These are phyloP conservation scores for Netelia inedita DNA, from an alignment of 2,888 invertebrate species.

Conservation along the genomic window DNA sequence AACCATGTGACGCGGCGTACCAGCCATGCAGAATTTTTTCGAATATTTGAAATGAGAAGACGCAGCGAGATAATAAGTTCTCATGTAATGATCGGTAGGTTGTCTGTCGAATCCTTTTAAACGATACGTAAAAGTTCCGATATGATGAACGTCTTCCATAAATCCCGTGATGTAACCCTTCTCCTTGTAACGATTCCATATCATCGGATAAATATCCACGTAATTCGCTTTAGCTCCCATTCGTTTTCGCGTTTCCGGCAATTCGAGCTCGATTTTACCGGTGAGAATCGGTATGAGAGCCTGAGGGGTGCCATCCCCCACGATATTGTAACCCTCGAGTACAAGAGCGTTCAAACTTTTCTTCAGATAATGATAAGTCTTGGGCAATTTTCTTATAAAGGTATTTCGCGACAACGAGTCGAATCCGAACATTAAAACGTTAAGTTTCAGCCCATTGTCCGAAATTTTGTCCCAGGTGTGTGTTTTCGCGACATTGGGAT, in stretches of 20 bases:
- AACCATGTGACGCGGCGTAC: constrained; percentile 91
- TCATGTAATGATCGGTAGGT: constrained; percentile 96
- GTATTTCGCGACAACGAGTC: constrained; percentile 95
- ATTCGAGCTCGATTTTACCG: constrained; percentile 93
- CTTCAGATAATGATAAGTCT: constrained; percentile 90
- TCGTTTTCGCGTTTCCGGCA: constrained; percentile 93
- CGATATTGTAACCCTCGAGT: constrained; percentile 92
- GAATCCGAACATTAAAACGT: constrained; percentile 94
- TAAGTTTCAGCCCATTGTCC: constrained; percentile 86
- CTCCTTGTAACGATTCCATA: constrained; percentile 92
- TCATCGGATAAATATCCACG: constrained; percentile 93
- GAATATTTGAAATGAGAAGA: constrained; percentile 86
- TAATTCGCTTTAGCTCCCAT: constrained; percentile 87
- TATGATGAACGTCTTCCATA: constrained; percentile 93
- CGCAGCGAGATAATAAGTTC: constrained; percentile 92
- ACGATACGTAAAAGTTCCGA: constrained; percentile 96
- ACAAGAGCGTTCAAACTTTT: constrained; percentile 88
- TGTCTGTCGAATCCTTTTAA: constrained; percentile 93
- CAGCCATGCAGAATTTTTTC: constrained; percentile 88
- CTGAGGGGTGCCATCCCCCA: constrained; percentile 95
- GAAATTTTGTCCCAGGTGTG: constrained; percentile 86
- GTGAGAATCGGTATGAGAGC: constrained; percentile 95
- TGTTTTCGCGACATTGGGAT: constrained; percentile 84
- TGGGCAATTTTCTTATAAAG: constrained; percentile 92
- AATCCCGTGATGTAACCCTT: constrained; percentile 92